Conservation (phyloP, 2,113 vertebrate genomes). For the Theristicus caerulescens region DNA sequence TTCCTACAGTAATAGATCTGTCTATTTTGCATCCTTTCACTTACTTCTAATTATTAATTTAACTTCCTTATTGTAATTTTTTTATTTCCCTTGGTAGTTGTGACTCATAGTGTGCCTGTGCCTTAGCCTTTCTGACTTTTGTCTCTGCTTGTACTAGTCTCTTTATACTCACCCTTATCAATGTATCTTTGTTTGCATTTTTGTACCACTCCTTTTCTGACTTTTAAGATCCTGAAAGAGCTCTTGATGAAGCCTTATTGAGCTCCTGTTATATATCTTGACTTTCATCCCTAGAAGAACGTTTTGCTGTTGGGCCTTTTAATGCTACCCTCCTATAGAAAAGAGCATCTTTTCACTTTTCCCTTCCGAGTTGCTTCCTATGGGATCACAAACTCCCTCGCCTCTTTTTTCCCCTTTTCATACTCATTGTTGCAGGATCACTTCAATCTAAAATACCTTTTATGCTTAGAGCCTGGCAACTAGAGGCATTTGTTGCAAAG, state of each 20-base stretch:
- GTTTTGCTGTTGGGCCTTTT: slow-evolving; percentile 4
- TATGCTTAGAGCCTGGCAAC: background rate
- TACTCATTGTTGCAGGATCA: background rate
- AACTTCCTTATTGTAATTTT: background rate
- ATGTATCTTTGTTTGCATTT: slow-evolving; percentile 26
- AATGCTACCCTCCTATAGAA: background rate
- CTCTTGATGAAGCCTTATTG: background rate
- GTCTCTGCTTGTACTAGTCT: background rate
- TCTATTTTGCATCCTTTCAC: background rate
- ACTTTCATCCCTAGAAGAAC: slow-evolving; percentile 7
- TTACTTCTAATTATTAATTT: background rate
- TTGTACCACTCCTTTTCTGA: background rate
- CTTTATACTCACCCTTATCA: background rate
- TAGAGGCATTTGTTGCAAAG: background rate
- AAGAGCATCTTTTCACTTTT: background rate
- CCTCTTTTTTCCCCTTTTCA: background rate
- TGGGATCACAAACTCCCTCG: background rate
- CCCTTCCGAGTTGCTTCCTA: background rate
- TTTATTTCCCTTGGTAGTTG: background rate
- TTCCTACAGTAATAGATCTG: background rate
- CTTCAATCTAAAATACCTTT: slow-evolving; percentile 32
- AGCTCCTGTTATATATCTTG: background rate
- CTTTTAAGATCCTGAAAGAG: background rate
- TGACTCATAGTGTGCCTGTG: background rate
- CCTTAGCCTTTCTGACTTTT: background rate